Conservation (phyloP, 1,140 invertebrate genomes). For the Melanaphis sacchari region DNA sequence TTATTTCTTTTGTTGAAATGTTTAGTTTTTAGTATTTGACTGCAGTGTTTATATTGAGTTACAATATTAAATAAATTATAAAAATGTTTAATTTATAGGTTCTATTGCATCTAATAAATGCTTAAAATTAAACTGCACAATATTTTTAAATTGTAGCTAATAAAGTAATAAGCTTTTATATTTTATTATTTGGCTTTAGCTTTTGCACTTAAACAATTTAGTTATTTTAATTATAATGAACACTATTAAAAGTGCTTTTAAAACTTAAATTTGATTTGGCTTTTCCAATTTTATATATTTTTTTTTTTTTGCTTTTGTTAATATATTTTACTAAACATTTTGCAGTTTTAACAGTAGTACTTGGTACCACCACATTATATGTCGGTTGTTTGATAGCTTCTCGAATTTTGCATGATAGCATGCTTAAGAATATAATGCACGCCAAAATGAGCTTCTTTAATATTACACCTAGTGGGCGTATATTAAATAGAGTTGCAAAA, state of each 20-base stretch:
- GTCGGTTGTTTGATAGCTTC: slow-evolving; percentile 71
- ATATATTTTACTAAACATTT: slow-evolving; percentile 47
- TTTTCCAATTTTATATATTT: neutral
- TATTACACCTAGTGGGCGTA: slow-evolving; percentile 74
- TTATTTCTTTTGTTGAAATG: neutral
- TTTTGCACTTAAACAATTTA: neutral
- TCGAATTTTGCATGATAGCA: slow-evolving; percentile 67
- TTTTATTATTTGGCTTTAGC: neutral
- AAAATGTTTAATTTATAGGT: neutral
- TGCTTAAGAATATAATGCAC: slow-evolving; percentile 71
- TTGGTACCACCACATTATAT: slow-evolving; percentile 49
- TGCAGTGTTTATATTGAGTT: neutral
- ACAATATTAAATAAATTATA: neutral
- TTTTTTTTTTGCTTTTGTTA: slow-evolving; percentile 48
- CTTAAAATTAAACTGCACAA: neutral
- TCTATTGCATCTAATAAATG: neutral
- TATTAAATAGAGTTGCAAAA: slow-evolving; percentile 77
- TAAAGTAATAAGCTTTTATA: neutral
- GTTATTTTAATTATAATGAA: neutral
- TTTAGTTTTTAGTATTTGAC: neutral
- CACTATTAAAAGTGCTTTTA: neutral
- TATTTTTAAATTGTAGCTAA: too few relatives aligned
- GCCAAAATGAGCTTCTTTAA: slow-evolving; percentile 80
- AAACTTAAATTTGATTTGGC: neutral
- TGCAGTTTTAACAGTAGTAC: slow-evolving; percentile 54